phyloP scores from a whole-genome alignment of 2,113 vertebrate species.

The Phocoena phocoena region DNA sequence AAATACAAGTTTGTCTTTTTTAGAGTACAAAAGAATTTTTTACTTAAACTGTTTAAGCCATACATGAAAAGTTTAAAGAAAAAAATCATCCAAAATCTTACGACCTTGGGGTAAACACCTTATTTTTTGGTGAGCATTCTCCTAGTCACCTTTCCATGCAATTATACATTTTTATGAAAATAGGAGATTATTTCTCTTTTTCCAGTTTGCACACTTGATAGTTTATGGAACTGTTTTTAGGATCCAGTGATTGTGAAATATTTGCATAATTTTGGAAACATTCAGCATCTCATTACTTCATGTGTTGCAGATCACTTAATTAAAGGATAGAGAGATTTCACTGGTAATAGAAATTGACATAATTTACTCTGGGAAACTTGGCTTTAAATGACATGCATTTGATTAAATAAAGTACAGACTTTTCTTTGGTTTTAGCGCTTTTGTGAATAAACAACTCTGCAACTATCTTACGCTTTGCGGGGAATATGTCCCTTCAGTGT shows the following conservation, averaged over 20 bases:
- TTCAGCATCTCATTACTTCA: background rate
- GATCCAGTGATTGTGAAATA: conserved; percentile 14
- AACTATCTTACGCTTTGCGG: background rate
- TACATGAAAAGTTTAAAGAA: background rate
- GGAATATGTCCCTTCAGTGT: too few relatives aligned
- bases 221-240: conserved; percentile 7
- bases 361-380: conserved; percentile 52
- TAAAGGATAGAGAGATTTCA: conserved; percentile 33
- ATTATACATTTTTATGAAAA: background rate
- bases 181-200: background rate
- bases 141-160: background rate
- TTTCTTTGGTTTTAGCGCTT: conserved; percentile 30
- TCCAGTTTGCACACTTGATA: background rate
- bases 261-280: background rate
- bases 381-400: conserved; percentile 36
- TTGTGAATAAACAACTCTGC: conserved; percentile 46
- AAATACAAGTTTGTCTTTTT: background rate
- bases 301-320: conserved; percentile 49
- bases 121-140: background rate
- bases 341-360: conserved; percentile 24
- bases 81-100: background rate
- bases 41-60: background rate
- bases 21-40: background rate
- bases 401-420: conserved; percentile 25
- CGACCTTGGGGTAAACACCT: background rate